Base-by-base conservation (phyloP, 2,113 vertebrate species). In the Galemys pyrenaicus region DNA sequence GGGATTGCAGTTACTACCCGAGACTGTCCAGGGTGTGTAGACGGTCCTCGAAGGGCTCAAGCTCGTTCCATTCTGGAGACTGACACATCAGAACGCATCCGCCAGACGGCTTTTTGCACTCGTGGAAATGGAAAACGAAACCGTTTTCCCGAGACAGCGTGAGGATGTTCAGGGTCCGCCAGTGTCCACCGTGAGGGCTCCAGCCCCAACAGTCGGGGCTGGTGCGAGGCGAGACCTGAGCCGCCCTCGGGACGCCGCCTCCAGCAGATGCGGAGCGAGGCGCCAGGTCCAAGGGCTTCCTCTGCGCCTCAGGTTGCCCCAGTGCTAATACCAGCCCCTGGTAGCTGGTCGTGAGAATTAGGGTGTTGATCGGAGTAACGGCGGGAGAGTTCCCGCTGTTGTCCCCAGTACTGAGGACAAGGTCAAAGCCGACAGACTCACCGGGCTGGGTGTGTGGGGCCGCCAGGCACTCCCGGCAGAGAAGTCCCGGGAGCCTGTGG, bases 321-420 rank as follows among this genome's bases (percentile, higher is more conserved):
- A 54, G 56, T 9, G 49, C 80, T 67, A 4, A 15, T 12, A 3
- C 24, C 5, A 70, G 56, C 9, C 4, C 6, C 10, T 7, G 8
- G 0, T 20, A 24, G 51, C 32, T 44, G 65, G 20, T 39, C 9
- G 13, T 71, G 54, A 35, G 54, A 7, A 7, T 10, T 28, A 35
- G 28, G 24, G 2, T 2, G 0, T 12, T n/a, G 17, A 10, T 2
- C n/a, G n/a, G 51, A 49, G 37, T 26, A 24, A 3, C 2, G 3
- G 1, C 35, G 24, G 0, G 2, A 0, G 1, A 49, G 41, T 9
- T 0, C 65, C 5, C 0, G 10, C 80, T 22, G 0, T 10, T 12
- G 0, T 13, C 64, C 20, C 70, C 17, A 6, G 9, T 30, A 26
- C 26, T 89, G 22, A 16, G 71, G 3, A 1, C 12, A 26, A 19